phyloP scores from a whole-genome alignment of 2,113 vertebrate genomes.

The Spheniscus mendiculus region DNA sequence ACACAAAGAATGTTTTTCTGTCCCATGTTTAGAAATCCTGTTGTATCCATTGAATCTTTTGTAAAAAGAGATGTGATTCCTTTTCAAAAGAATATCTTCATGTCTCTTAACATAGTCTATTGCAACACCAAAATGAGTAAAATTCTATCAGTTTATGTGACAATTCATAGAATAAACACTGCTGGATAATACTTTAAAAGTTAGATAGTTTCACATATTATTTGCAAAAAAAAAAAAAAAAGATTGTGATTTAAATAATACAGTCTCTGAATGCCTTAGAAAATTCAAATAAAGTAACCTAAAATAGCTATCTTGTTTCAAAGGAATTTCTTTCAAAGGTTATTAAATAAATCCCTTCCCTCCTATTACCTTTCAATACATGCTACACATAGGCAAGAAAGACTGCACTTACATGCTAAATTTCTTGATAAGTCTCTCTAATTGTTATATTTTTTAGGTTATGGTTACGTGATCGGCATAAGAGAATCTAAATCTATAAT shows the following conservation, averaged over 20 bases:
- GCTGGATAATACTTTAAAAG: background rate
- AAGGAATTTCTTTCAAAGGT: background rate
- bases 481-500: background rate
- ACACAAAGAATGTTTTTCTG: background rate
- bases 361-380: background rate
- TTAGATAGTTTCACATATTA: background rate
- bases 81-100: background rate
- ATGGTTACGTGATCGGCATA: background rate
- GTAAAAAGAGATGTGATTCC: background rate
- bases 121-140: background rate
- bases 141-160: background rate
- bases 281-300: background rate
- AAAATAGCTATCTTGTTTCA: background rate
- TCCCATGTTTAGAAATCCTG: background rate
- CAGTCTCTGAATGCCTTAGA: background rate
- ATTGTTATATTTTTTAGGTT: background rate
- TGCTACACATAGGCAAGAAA: background rate
- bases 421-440: background rate
- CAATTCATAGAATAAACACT: background rate
- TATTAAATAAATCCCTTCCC: background rate
- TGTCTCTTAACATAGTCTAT: background rate
- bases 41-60: slow-evolving; percentile 5
- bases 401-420: background rate
- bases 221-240: background rate
- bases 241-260: background rate